A percentile compares a stretch with the other conserved stretches of the same genome.
These are phyloP conservation scores for Cynoglossus semilaevis DNA, from an alignment of 2,113 vertebrate genomes.

Conservation along the genomic window DNA sequence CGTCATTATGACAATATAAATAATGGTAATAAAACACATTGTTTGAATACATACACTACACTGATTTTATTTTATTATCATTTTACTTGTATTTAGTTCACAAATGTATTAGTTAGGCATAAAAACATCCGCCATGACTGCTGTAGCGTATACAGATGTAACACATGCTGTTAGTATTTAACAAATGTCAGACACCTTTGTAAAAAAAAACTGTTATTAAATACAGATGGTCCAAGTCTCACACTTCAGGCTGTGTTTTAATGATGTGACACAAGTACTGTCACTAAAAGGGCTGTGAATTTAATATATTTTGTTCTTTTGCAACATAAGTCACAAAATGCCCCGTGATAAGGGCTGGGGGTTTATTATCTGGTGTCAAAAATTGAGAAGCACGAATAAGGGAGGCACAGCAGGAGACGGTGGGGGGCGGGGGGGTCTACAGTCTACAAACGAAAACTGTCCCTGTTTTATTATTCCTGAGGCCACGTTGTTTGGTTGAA, in stretches of 20 bases:
- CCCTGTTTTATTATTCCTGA: conserved; percentile 21
- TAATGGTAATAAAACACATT: too few relatives aligned
- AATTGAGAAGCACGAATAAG: conserved; percentile 35
- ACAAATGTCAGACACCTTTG: background rate
- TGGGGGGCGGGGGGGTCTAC: conserved; percentile 19
- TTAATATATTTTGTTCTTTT: conserved; percentile 41
- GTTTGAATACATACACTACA: too few relatives aligned
- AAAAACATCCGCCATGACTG: too few relatives aligned
- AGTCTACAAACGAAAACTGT: conserved; percentile 13
- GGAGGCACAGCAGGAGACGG: conserved; percentile 28
- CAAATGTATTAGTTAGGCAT: too few relatives aligned
- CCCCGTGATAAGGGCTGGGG: conserved; percentile 59
- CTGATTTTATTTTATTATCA: too few relatives aligned
- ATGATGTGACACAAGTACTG: conserved; percentile 50
- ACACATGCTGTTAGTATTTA: background rate
- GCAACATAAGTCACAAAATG: conserved; percentile 49
- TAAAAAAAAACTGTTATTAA: background rate
- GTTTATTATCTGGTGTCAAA: conserved; percentile 50
- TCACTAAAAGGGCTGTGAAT: conserved; percentile 14
- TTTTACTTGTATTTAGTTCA: too few relatives aligned
- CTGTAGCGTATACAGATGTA: background rate
- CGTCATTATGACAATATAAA: too few relatives aligned
- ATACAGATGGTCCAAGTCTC: conserved; percentile 6
- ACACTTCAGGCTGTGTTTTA: conserved; percentile 25
- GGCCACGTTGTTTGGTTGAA: conserved; percentile 29